Evolutionary conservation across 53 echinoderm and acorn worm genomes (phyloP).

Genomic region (Luidia sarsii): DNA sequence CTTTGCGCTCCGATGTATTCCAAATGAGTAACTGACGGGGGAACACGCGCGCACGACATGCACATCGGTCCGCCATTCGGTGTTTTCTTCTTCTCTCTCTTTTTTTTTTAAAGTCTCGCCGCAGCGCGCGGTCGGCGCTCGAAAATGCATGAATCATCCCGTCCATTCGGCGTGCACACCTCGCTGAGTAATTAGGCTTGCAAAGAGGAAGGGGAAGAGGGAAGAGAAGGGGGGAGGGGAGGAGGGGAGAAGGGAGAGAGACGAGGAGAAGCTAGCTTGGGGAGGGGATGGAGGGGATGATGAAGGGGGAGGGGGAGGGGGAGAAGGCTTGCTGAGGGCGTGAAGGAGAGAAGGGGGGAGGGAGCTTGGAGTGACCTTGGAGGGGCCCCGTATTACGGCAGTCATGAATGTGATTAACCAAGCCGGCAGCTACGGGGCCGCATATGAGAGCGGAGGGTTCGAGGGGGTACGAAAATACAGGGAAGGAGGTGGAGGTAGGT

Average conservation of each 20-base stretch:
- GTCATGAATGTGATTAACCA: conserved; percentile 55
- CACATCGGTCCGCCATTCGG: too few relatives aligned
- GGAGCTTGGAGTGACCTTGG: neutral
- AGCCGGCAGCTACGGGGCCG: neutral
- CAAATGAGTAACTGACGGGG: too few relatives aligned
- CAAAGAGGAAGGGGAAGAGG: neutral
- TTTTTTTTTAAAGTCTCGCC: too few relatives aligned
- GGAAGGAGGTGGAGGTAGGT: neutral
- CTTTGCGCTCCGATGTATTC: too few relatives aligned
- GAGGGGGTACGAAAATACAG: neutral
- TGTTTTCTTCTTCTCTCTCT: too few relatives aligned
- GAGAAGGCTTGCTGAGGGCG: neutral
- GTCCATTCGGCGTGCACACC: conserved; percentile 45
- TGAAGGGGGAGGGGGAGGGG: neutral
- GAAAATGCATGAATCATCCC: conserved; percentile 48
- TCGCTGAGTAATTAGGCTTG: conserved; percentile 55
- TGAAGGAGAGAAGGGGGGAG: neutral
- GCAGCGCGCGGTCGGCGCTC: too few relatives aligned
- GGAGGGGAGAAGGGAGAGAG: neutral
- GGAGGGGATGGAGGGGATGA: conserved; percentile 19
- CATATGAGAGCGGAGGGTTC: neutral
- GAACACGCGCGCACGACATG: too few relatives aligned
- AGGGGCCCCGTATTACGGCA: conserved; percentile 37
- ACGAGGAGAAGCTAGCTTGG: neutral
- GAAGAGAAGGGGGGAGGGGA: neutral